Conservation (phyloP, 2,888 invertebrate genomes). For the Sturmia bella region DNA sequence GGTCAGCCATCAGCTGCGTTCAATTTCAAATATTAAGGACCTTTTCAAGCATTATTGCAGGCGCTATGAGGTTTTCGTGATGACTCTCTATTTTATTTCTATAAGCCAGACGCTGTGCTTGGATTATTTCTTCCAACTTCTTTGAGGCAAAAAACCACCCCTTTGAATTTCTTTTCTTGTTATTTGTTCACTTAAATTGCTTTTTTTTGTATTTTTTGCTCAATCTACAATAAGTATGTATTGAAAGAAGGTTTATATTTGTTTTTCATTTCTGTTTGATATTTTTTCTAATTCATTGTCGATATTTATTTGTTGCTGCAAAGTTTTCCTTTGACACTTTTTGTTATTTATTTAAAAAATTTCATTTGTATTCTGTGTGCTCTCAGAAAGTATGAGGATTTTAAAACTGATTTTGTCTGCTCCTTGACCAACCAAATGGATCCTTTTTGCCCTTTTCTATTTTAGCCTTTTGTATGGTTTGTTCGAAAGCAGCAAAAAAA, state of each 20-base stretch:
- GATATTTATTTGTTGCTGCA: conserved; percentile 25
- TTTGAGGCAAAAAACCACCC: neutral
- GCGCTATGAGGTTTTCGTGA: neutral
- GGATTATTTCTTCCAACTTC: conserved; percentile 19
- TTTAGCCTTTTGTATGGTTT: conserved; percentile 14
- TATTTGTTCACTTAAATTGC: conserved; percentile 58
- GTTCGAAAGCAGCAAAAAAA: conserved; percentile 20
- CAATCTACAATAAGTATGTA: conserved; percentile 26
- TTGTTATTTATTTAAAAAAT: conserved; percentile 59
- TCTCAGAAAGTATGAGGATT: conserved; percentile 17
- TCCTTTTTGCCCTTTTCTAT: conserved; percentile 10
- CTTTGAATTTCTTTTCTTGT: neutral
- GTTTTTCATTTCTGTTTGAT: conserved; percentile 13
- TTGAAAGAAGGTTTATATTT: conserved; percentile 33
- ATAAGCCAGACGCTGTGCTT: conserved; percentile 12
- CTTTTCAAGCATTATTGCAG: conserved; percentile 23
- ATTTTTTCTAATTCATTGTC: conserved; percentile 22
- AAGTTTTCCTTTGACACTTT: conserved; percentile 64
- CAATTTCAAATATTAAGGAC: conserved; percentile 31
- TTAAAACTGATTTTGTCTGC: conserved; percentile 46
- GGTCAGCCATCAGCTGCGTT: conserved; percentile 60
- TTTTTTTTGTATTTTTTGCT: conserved; percentile 54
- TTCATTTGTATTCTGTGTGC: conserved; percentile 27
- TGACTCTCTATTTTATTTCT: conserved; percentile 12
- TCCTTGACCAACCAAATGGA: conserved; percentile 39